Base-by-base conservation (phyloP, 1,140 invertebrate genomes). In the Zaprionus ghesquierei region DNA sequence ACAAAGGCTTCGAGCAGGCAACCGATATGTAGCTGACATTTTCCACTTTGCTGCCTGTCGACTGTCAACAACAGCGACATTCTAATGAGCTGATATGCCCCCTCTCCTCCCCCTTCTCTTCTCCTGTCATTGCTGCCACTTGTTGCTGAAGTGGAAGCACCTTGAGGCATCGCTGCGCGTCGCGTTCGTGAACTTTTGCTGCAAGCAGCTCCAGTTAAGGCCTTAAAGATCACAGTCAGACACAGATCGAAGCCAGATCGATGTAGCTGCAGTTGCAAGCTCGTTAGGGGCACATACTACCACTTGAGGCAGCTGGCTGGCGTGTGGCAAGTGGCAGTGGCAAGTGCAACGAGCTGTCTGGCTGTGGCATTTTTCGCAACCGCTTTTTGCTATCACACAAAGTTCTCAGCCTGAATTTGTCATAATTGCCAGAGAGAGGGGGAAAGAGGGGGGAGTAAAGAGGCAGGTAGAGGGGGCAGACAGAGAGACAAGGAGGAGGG, bases 121-220 rank as follows among this genome's bases (percentile, higher is more conserved):
- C 22, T 35, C 29, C 33, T 63, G 38, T n/a, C n/a, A n/a, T n/a
- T n/a, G 18, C 41, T 20, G 18, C 3, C 41, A 58, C 20, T 54
- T 65, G 44, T 25, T 23, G 55, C 25, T 58, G 35, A 23, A 59
- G 59, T 61, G 49, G 49, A 51, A 55, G 33, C 38, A 59, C 54
- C 55, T 72, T 73, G 56, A 73, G 29, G 64, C 29, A 46, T 46
- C 15, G 22, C 9, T 1, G 33, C 33, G 33, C 33, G 50, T 56
- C 63, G 25, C 65, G 81, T 76, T 86, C 82, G 68, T 86, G 81
- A 86, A 86, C 81, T 86, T 86, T 87, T 87, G 62, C 23, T 9
- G 23, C 35, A 64, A 41, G 56, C 50, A 60, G 75, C 70, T 66
- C 58, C 69, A 71, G 59, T 66, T 75, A 54, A 66, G 55, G 75